Evolutionary conservation across 2,888 invertebrate genomes (phyloP), one percentile per base, ranked within the genome.

Genomic region (Ophioninae sp.): DNA sequence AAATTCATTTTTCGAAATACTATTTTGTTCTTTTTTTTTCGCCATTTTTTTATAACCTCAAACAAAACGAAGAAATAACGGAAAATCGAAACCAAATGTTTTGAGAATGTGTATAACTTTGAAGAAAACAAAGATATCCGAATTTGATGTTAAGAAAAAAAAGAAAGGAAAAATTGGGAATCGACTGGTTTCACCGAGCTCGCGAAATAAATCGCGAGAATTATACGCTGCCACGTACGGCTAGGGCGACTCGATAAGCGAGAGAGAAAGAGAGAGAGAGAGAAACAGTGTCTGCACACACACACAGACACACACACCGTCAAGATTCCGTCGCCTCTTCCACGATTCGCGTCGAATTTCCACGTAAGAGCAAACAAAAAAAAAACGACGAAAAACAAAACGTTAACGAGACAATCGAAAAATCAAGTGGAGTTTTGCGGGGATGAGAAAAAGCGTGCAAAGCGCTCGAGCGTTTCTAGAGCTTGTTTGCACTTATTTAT

Each of bases 401-500:
- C 17, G 17, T 41, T 10, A 20, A 41, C 21, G 7, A 72, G 41
- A 21, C n/a, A 13, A 7, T 2, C 10, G 30, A 37, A 20, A 17
- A 61, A n/a, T n/a, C n/a, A n/a, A n/a, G n/a, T n/a, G n/a, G n/a
- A n/a, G n/a, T n/a, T n/a, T n/a, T n/a, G n/a, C n/a, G n/a, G 13
- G 59, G 23, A 20, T 10, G 61, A 17, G 17, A 56, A 56, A 21
- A 57, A 39, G 23, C 75, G 65, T n/a, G 20, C 21, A 7, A 59
- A 59, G 20, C 21, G n/a, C n/a, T 21, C 8, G 59, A 59, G 20
- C 20, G 20, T 20, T 39, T 7, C n/a, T 56, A n/a, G 37, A 57
- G 56, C 57, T 75, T 65, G 75, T 75, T 65, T 39, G 75, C 67
- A 76, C 75, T 76, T 76, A 67, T 76, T 73, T 62, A n/a, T 64